These are phyloP conservation scores for Ceratotherium simum DNA, from an alignment of 2,113 vertebrate genomes.

Conservation along the genomic window DNA sequence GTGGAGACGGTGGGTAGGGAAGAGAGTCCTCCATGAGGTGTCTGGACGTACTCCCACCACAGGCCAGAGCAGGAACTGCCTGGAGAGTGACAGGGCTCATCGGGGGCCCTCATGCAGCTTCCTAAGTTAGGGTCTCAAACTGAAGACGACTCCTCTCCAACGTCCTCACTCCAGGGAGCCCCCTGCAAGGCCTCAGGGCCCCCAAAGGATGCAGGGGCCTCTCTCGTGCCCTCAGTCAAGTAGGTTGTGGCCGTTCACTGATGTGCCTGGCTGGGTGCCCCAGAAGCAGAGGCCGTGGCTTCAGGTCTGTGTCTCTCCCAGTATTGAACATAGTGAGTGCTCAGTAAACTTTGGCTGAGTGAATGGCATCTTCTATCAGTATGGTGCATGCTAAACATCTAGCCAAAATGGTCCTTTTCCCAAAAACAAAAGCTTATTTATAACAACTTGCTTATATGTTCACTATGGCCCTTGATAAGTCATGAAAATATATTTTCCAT, in stretches of 20 bases:
- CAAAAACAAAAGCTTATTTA: background rate
- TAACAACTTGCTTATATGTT: background rate
- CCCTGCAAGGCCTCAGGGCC: background rate
- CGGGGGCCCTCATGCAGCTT: background rate
- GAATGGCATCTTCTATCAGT: background rate
- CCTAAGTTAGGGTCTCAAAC: background rate
- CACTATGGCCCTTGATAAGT: background rate
- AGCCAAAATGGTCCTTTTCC: background rate
- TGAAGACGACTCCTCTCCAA: background rate
- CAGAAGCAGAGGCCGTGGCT: background rate
- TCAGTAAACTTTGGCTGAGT: background rate
- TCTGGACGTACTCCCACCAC: background rate
- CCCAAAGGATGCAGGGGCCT: background rate
- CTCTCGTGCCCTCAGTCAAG: background rate
- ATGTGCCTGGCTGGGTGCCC: background rate
- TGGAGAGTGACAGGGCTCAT: background rate
- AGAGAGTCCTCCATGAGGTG: background rate
- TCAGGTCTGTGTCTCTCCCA: background rate
- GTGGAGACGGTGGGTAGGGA: background rate
- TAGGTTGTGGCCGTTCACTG: background rate
- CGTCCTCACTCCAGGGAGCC: accelerated
- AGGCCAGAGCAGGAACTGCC: background rate
- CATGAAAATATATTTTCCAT: background rate
- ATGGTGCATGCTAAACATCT: background rate
- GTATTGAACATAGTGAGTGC: background rate